Evolutionary conservation across 2,888 invertebrate genomes (phyloP).

Genomic region (Caenorhabditis afra): DNA sequence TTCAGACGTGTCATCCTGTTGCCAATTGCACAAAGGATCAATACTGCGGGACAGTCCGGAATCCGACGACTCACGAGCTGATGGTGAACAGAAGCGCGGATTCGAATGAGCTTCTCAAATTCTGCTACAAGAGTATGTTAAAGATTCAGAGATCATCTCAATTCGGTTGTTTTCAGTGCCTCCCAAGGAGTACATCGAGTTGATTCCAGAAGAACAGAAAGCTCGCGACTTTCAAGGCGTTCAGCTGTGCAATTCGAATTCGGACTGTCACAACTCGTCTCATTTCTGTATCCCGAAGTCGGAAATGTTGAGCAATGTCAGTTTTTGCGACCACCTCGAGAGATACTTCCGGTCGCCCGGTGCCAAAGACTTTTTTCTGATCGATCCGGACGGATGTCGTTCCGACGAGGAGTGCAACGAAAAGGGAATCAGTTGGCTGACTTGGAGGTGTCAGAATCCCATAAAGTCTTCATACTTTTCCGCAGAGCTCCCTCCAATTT

Average conservation of each 20-base stretch:
- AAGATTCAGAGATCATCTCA: not conserved
- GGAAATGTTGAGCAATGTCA: too few species aligned
- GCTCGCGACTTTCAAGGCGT: not conserved
- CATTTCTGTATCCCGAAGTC: not conserved
- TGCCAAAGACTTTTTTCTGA: too few species aligned
- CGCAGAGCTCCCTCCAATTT: too few species aligned
- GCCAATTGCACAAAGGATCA: not conserved
- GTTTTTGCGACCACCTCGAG: not conserved
- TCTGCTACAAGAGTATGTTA: conserved; percentile 19
- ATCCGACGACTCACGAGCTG: conserved; percentile 1
- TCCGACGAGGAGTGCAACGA: too few species aligned
- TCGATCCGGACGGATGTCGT: too few species aligned
- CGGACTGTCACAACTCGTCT: conserved; percentile 8
- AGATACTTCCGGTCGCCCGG: too few species aligned
- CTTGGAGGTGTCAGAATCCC: too few species aligned
- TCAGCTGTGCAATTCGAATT: not conserved
- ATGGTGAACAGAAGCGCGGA: conserved; percentile 3
- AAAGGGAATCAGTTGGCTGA: too few species aligned
- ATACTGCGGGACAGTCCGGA: conserved; percentile 22
- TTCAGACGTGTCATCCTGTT: not conserved
- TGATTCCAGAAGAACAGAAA: not conserved
- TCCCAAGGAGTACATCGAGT: too few species aligned
- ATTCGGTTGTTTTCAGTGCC: conserved; percentile 13
- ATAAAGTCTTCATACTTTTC: too few species aligned
- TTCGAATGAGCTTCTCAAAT: not conserved